phyloP scores from a whole-genome alignment of 2,888 invertebrate genomes.

The Seira musarum region DNA sequence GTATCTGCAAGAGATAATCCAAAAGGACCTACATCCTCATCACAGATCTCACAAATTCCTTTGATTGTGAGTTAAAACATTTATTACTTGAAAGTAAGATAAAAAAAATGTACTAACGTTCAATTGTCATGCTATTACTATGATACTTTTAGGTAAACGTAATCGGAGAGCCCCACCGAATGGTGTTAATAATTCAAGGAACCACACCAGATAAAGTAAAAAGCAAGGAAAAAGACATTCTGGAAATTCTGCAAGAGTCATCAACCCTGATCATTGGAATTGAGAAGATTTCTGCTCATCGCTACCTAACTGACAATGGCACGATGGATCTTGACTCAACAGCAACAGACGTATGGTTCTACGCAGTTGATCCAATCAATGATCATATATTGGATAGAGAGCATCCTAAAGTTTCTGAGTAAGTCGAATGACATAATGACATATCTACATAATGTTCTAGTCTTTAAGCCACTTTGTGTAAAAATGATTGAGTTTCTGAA shows the following conservation, averaged over 20 bases:
- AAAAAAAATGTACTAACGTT: not conserved
- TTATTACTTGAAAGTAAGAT: too few species aligned
- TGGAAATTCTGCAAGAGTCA: conserved; percentile 80
- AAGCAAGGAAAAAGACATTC: conserved; percentile 76
- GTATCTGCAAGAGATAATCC: conserved; percentile 85
- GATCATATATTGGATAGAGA: conserved; percentile 84
- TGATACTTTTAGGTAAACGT: conserved; percentile 79
- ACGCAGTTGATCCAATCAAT: conserved; percentile 84
- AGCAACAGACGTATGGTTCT: conserved; percentile 91
- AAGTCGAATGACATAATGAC: conserved; percentile 70
- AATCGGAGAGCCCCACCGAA: conserved; percentile 82
- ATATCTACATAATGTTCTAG: too few species aligned
- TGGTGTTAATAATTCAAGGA: conserved; percentile 84
- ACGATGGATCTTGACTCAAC: conserved; percentile 80
- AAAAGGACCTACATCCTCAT: conserved; percentile 70
- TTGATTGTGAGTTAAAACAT: conserved; percentile 60
- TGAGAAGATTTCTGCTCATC: conserved; percentile 86
- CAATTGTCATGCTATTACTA: not conserved
- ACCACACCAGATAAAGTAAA: conserved; percentile 81
- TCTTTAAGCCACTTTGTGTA: too few species aligned
- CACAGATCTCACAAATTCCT: conserved; percentile 67
- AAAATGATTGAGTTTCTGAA: too few species aligned
- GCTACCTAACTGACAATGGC: conserved; percentile 82
- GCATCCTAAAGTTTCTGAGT: conserved; percentile 81
- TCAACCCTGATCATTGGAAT: conserved; percentile 85